Evolutionary conservation across 2,113 vertebrate species (phyloP), one percentile per base, ranked within the genome.

Genomic region (Calypte anna): DNA sequence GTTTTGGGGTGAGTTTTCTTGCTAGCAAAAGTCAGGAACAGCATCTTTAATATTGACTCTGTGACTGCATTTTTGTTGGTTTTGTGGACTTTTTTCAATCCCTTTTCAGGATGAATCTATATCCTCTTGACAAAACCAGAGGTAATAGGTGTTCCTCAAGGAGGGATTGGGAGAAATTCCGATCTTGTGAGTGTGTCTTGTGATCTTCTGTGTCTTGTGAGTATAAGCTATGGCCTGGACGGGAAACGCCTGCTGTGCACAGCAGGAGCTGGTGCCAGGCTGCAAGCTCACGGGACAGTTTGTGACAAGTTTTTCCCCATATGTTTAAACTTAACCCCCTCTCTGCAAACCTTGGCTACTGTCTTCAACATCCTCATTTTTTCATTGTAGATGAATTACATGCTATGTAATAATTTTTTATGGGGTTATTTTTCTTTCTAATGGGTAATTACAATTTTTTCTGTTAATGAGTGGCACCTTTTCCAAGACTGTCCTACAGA

Each of bases 211-310:
- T 48, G 40, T 67, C 55, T 58, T 86, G 72, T 76, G 75, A 83
- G 80, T 68, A 31, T 51, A 46, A 19, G 53, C 59, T 89, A 30
- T 67, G 53, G 31, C 77, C 90, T 68, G 30, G 68, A 86, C 43
- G 70, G 93, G 96, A 96, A 96, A 83, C 43, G 74, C 95, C 94
- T 96, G 94, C 90, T 96, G 96, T 94, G 95, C 97, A 92, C 97
- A 97, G 96, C 95, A 90, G 95, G 96, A 95, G 83, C 33, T 95
- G 96, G 95, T 97, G 96, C 93, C 97, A 88, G 91, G 72, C 72
- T 90, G 54, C 55, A 90, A 85, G 31, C 82, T 91, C 36, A 40
- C 38, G 62, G 30, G 55, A 86, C 57, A 59, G 80, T 74, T 86
- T 57, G 76, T 88, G 88, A 91, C 78, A 94, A 91, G 79, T 0